phyloP scores from a whole-genome alignment of 2,113 vertebrate genomes.

The Polyodon spathula region DNA sequence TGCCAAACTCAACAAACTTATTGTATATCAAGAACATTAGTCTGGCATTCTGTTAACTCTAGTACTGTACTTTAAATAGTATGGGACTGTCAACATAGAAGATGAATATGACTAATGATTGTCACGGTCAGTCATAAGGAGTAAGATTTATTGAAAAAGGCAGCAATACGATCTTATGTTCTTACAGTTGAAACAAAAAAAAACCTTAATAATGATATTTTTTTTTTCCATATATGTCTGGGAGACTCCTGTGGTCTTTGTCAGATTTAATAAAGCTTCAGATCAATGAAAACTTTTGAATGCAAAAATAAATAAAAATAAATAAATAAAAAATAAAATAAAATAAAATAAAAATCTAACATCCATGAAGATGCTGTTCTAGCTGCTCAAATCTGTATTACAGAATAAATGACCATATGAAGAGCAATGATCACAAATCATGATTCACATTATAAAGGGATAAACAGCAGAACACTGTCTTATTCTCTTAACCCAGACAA shows the following conservation, averaged over 20 bases:
- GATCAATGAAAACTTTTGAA: background rate
- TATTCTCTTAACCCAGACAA: constrained; percentile 40
- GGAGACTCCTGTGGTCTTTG: background rate
- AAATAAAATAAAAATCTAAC: background rate
- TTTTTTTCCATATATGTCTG: background rate
- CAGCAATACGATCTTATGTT: background rate
- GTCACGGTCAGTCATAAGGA: too few species aligned
- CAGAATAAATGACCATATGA: constrained; percentile 20
- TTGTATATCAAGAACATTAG: too few species aligned
- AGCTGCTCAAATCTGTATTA: background rate
- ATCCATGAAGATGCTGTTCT: background rate
- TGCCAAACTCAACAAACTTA: too few species aligned
- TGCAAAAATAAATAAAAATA: background rate
- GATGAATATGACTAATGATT: too few species aligned
- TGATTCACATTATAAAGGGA: constrained; percentile 43
- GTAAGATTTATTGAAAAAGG: background rate
- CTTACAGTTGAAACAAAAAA: background rate
- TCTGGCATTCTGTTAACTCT: too few species aligned
- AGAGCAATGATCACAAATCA: constrained; percentile 44
- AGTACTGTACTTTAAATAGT: too few species aligned
- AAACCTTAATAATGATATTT: constrained; percentile 1
- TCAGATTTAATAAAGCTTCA: background rate
- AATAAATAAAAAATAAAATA: background rate
- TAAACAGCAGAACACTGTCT: constrained; percentile 36
- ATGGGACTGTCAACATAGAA: too few species aligned